Percentiles rank a stretch among this genome's conserved stretches.
These are phyloP conservation scores for Drosophila longiperda DNA, from an alignment of 2,888 invertebrate species.

Conservation along the genomic window DNA sequence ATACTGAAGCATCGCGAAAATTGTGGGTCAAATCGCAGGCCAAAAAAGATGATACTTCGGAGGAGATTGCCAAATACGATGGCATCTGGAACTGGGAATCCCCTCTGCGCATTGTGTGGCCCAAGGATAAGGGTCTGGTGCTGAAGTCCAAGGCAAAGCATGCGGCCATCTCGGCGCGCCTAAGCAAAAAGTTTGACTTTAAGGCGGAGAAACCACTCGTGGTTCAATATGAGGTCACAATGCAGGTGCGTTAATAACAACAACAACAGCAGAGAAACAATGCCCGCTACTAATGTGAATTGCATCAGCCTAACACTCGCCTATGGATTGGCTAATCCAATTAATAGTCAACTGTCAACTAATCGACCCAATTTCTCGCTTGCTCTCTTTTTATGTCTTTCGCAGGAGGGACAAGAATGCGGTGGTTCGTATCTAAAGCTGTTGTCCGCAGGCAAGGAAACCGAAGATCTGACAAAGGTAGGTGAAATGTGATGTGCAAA, in stretches of 20 bases:
- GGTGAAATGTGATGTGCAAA: slow-evolving; percentile 21
- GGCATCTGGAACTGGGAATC: slow-evolving; percentile 91
- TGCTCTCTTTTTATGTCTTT: slow-evolving; percentile 18
- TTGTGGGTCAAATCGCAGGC: slow-evolving; percentile 95
- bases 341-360: slow-evolving; percentile 60
- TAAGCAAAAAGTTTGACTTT: slow-evolving; percentile 93
- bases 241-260: slow-evolving; percentile 86
- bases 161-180: slow-evolving; percentile 94
- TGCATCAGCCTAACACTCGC: slow-evolving; percentile 65
- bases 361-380: slow-evolving; percentile 66
- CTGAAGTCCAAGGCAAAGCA: slow-evolving; percentile 98
- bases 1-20: slow-evolving; percentile 89
- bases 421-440: slow-evolving; percentile 99
- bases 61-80: slow-evolving; percentile 97
- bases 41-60: slow-evolving; percentile 94
- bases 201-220: slow-evolving; percentile 90
- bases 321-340: slow-evolving; percentile 67
- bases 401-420: slow-evolving; percentile 97
- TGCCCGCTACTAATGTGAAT: slow-evolving; percentile 26
- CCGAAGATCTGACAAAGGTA: slow-evolving; percentile 89
- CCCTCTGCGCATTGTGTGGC: slow-evolving; percentile 91
- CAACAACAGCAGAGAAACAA: not conserved
- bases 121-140: slow-evolving; percentile 94
- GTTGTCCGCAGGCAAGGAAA: slow-evolving; percentile 89
- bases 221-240: slow-evolving; percentile 96